Conservation (phyloP, 2,888 invertebrate species). For the Rhynchonema sp. region DNA sequence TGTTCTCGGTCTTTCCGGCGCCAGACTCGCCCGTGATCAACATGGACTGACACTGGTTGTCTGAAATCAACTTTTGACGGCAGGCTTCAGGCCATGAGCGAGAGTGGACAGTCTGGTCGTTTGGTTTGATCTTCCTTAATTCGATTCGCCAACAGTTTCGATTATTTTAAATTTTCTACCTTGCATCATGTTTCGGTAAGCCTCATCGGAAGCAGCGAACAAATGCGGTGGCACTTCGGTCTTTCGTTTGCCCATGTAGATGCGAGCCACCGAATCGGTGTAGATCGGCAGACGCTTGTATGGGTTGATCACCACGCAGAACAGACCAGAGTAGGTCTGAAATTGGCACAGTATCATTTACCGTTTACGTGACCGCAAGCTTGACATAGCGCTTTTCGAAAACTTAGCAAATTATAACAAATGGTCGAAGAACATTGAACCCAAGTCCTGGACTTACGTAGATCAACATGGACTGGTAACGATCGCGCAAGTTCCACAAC, state of each 20-base stretch:
- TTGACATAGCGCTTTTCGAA: too few relatives aligned
- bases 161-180: constrained; percentile 35
- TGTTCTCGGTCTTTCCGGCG: constrained; percentile 99
- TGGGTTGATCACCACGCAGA: constrained; percentile 3
- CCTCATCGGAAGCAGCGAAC: constrained; percentile 97
- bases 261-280: constrained; percentile 67
- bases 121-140: too few relatives aligned
- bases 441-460: neutral
- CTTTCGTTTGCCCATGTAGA: constrained; percentile 96
- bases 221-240: constrained; percentile 98
- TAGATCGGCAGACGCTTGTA: constrained; percentile 4
- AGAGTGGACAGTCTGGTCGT: too few relatives aligned
- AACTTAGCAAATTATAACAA: too few relatives aligned
- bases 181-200: constrained; percentile 97
- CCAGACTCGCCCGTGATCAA: constrained; percentile 98
- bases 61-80: constrained; percentile 42
- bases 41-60: constrained; percentile 99
- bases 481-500: constrained; percentile 87
- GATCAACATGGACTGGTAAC: constrained; percentile 77
- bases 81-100: too few relatives aligned
- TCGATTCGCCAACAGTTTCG: neutral
- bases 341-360: too few relatives aligned
- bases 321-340: constrained; percentile 2
- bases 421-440: too few relatives aligned
- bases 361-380: too few relatives aligned